Base-by-base conservation (phyloP, 2,797 vertebrate genomes). In the Cephalopachus bancanus region DNA sequence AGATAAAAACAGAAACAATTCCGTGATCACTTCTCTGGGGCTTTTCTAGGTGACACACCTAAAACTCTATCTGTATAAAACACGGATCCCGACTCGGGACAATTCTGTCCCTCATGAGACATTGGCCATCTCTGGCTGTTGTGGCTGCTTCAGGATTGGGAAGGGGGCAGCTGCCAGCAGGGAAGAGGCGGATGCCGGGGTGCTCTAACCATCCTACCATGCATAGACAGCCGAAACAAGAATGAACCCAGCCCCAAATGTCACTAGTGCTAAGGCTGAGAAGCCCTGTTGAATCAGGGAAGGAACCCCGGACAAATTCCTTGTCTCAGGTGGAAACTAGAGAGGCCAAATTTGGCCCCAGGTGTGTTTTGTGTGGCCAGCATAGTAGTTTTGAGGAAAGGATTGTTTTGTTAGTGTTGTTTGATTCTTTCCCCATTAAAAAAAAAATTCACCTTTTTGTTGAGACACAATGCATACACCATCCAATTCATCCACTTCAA, bases 1-100 rank as follows among this genome's bases (percentile, higher is more conserved):
- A 98, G 83, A 97, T 16, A 98, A 79, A 95, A 89, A 72, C 24
- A 64, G 79, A 97, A 96, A 83, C 6, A 0, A 12, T n/a, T 17
- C 14, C 15, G 67, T 4, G 30, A 65, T 26, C 30, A 0, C 19
- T 17, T 67, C 44, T n/a, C 75, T 0, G 12, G 8, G 17, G 74
- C 60, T 64, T 44, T 87, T 12, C 37, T 3, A 14, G 74, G 33
- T 0, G 37, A 59, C 62, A 24, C 3, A 60, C 1, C 49, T 49
- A 24, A 37, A 7, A 19, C 2, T 10, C 16, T 3, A 5, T 3
- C 59, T 49, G 49, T 1, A 14, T 0, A 17, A 60, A 65, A 65
- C 57, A 30, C 0, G 0, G 17, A 11, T 37, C 59, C 44, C 71
- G 0, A n/a, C 3, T 8, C n/a, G 26, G n/a, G 20, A n/a, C 4